Conservation (phyloP, 2,888 invertebrate genomes). For the Hedychridium roseum region DNA sequence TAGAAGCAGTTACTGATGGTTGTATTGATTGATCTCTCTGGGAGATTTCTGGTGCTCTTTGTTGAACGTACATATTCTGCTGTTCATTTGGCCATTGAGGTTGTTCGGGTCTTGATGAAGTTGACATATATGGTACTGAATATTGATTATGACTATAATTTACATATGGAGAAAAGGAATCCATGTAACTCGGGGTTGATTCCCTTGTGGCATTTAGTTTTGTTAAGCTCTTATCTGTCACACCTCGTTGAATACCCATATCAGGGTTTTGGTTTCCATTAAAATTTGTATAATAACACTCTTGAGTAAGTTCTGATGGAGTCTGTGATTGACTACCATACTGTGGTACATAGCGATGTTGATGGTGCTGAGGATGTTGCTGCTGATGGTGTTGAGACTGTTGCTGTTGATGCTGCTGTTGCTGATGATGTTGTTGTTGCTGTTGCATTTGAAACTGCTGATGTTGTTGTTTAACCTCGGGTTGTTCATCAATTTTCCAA, state of each 20-base stretch:
- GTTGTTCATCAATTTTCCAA: slow-evolving; percentile 57
- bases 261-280: slow-evolving; percentile 53
- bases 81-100: slow-evolving; percentile 38
- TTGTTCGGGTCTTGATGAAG: slow-evolving; percentile 36
- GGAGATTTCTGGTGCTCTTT: slow-evolving; percentile 9
- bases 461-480: slow-evolving; percentile 39
- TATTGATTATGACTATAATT: slow-evolving; percentile 47
- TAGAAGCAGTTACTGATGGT: slow-evolving; percentile 32
- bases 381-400: slow-evolving; percentile 21
- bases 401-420: slow-evolving; percentile 30
- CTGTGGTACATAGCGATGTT: slow-evolving; percentile 37
- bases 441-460: slow-evolving; percentile 19
- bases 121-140: slow-evolving; percentile 30
- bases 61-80: slow-evolving; percentile 21
- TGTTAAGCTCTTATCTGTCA: slow-evolving; percentile 32
- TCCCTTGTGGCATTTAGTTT: slow-evolving; percentile 32
- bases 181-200: slow-evolving; percentile 43
- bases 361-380: slow-evolving; percentile 27
- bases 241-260: slow-evolving; percentile 34
- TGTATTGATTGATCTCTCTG: slow-evolving; percentile 26
- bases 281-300: slow-evolving; percentile 53
- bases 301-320: slow-evolving; percentile 41
- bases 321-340: slow-evolving; percentile 45
- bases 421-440: slow-evolving; percentile 28
- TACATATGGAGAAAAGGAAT: slow-evolving; percentile 43